Evolutionary conservation across 1,140 invertebrate genomes (phyloP), one percentile per base, ranked within the genome.

Genomic region (Bradysia coprophila): DNA sequence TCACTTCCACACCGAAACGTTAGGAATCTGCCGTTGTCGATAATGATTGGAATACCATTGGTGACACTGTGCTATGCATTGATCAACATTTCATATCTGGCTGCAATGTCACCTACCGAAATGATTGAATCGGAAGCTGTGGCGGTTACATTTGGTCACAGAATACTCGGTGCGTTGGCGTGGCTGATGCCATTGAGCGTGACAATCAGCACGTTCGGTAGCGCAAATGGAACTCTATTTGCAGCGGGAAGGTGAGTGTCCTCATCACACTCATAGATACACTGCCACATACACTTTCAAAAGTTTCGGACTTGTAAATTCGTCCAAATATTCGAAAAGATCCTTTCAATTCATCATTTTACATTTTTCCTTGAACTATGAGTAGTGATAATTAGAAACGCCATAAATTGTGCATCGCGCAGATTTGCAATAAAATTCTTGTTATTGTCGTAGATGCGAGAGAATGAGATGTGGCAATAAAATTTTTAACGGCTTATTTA

Each of bases 111-210:
- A 38, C 81, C 86, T 0, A 73, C 76, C 44, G 91, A 97, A 64
- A 90, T 98, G 75, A 75, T 91, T n/a, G 77, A 79, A 44, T 92
- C 89, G 28, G 85, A 94, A 57, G 95, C 95, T 4, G 93, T 98
- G 4, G 94, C 94, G 38, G 90, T 98, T 50, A 86, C 83, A 4
- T 88, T 88, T 63, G 83, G 83, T 8, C 86, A 87, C 62, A 71
- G 84, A 18, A 73, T 89, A 45, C 61, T 92, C 32, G 89, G 89
- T 0, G 71, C 76, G 0, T 76, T 90, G 71, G 78, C 84, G 3
- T 94, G 88, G 88, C 66, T 92, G 18, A 93, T 94, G 81, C 89
- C 89, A 2, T 63, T 93, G 8, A 90, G 91, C 37, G 93, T 98
- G 16, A 91, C 91, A 5, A 82, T 96, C 43, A 95, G 90, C 23